A percentile compares a stretch with the other conserved stretches of the same genome.
These are phyloP conservation scores for Stichopus horrens DNA, from an alignment of 53 echinoderm and acorn worm species.

Conservation along the genomic window DNA sequence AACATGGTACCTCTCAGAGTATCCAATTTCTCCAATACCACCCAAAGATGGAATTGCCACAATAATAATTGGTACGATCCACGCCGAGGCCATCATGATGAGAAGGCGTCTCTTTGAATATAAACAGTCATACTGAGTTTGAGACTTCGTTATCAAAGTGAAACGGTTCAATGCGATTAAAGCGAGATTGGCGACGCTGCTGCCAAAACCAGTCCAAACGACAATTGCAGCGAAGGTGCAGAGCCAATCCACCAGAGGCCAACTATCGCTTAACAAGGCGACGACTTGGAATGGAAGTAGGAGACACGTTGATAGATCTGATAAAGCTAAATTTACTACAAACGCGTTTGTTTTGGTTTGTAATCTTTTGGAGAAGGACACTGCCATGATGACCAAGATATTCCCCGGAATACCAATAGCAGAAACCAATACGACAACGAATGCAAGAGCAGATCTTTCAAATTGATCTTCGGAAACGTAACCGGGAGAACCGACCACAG, in stretches of 20 bases:
- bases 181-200: slow-evolving; percentile 63
- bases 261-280: slow-evolving; percentile 49
- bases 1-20: slow-evolving; percentile 49
- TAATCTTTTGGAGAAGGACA: slow-evolving; percentile 68
- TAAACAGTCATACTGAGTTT: slow-evolving; percentile 41
- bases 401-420: slow-evolving; percentile 65
- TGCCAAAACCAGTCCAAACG: slow-evolving; percentile 65
- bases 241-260: slow-evolving; percentile 35
- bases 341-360: slow-evolving; percentile 88
- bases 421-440: slow-evolving; percentile 34
- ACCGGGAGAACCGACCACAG: background rate
- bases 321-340: slow-evolving; percentile 79
- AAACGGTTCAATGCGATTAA: too few species aligned
- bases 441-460: slow-evolving; percentile 46
- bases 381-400: slow-evolving; percentile 74
- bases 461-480: slow-evolving; percentile 10
- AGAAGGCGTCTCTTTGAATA: slow-evolving; percentile 56
- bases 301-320: slow-evolving; percentile 70
- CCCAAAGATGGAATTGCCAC: slow-evolving; percentile 48
- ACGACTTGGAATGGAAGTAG: slow-evolving; percentile 68
- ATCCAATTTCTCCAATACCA: slow-evolving; percentile 46
- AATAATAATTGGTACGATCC: slow-evolving; percentile 63
- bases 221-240: slow-evolving; percentile 59
- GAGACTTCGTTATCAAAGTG: slow-evolving; percentile 66
- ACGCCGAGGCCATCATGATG: slow-evolving; percentile 56